A percentile compares a stretch with the other conserved stretches of the same genome.
These are phyloP conservation scores for Hylia prasina DNA, from an alignment of 2,113 vertebrate genomes.

Conservation along the genomic window DNA sequence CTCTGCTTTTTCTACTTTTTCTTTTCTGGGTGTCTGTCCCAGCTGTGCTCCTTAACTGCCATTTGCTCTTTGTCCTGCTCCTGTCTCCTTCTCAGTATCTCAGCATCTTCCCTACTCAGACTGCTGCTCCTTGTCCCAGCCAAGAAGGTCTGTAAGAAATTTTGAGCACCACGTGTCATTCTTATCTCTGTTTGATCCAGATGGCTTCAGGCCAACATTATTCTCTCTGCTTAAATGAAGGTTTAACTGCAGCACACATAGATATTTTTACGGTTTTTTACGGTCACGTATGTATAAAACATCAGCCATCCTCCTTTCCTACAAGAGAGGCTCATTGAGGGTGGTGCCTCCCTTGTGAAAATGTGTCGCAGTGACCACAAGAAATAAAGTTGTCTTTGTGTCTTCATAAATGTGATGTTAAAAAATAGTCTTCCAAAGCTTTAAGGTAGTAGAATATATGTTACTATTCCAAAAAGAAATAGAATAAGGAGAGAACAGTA, in stretches of 20 bases:
- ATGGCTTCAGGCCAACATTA: neutral
- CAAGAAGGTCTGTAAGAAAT: neutral
- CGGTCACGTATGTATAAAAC: neutral
- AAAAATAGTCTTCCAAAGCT: neutral
- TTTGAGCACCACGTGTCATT: conserved; percentile 38
- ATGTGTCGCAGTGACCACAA: neutral
- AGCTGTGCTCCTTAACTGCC: neutral
- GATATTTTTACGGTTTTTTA: neutral
- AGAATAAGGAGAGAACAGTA: neutral
- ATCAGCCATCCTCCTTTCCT: neutral
- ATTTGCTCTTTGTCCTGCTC: neutral
- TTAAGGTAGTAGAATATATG: neutral
- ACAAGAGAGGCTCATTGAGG: neutral
- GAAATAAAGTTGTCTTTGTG: neutral
- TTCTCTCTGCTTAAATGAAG: neutral
- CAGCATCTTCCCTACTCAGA: neutral
- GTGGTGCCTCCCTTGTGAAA: neutral
- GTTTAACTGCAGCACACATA: neutral
- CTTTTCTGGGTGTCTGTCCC: neutral
- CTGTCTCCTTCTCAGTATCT: neutral
- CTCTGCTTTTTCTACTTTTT: neutral
- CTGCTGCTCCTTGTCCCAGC: neutral
- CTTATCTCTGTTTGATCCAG: neutral
- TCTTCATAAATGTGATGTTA: neutral
- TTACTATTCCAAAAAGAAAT: neutral